Evolutionary conservation across 2,888 invertebrate genomes (phyloP).

Genomic region (Sceliomorpha sp.): DNA sequence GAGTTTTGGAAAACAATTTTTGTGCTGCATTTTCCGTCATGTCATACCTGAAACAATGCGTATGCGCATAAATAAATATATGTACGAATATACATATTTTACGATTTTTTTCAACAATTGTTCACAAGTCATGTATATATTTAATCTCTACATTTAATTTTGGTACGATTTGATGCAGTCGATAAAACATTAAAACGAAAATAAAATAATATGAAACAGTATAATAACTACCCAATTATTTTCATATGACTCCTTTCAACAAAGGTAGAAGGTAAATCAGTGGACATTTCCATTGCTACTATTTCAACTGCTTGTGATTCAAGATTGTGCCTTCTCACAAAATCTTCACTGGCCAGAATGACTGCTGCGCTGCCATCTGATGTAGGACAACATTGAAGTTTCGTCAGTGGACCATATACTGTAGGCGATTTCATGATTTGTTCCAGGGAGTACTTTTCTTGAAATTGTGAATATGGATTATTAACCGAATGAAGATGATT

Average conservation of each 20-base stretch:
- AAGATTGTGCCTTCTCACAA: slow-evolving; percentile 90
- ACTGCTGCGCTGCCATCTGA: slow-evolving; percentile 99
- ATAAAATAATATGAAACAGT: slow-evolving; percentile 6
- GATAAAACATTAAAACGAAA: slow-evolving; percentile 11
- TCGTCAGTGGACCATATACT: slow-evolving; percentile 95
- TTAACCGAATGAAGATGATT: slow-evolving; percentile 98
- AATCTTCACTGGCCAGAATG: slow-evolving; percentile 94
- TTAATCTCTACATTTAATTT: too few species aligned
- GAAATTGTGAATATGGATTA: slow-evolving; percentile 98
- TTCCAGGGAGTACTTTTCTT: slow-evolving; percentile 93
- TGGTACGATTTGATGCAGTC: slow-evolving; percentile 5
- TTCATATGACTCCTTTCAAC: slow-evolving; percentile 89
- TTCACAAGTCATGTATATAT: too few species aligned
- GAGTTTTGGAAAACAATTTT: slow-evolving; percentile 87
- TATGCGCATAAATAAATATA: too few species aligned
- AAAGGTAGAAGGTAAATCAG: slow-evolving; percentile 94
- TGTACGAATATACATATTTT: too few species aligned
- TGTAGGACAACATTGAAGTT: slow-evolving; percentile 98
- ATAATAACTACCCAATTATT: slow-evolving; percentile 81
- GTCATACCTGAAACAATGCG: slow-evolving; percentile 89
- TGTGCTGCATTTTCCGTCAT: slow-evolving; percentile 94
- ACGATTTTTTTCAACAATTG: too few species aligned
- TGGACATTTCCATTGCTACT: slow-evolving; percentile 97
- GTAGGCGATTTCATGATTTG: slow-evolving; percentile 93
- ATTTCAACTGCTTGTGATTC: slow-evolving; percentile 96